A percentile compares a stretch with the other conserved stretches of the same genome.
phyloP scores from a whole-genome alignment of 2,888 invertebrate genomes.

The Drosophila macrospina region DNA sequence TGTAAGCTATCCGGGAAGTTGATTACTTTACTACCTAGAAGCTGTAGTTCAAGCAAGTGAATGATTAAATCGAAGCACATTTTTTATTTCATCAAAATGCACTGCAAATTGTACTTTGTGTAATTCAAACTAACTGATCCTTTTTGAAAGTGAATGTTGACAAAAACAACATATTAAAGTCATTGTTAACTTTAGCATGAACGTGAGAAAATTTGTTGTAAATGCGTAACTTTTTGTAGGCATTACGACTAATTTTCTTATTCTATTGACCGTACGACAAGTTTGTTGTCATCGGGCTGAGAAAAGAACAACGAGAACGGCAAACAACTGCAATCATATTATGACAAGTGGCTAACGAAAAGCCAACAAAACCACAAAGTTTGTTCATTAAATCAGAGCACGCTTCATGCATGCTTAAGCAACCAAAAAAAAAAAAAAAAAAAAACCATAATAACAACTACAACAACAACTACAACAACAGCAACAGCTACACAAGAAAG shows the following conservation, averaged over 20 bases:
- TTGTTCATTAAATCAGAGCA: constrained; percentile 71
- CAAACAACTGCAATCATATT: constrained; percentile 50
- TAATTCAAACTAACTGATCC: no score
- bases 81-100: no score
- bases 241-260: constrained; percentile 3
- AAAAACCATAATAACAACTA: neutral
- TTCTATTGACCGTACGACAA: constrained; percentile 11
- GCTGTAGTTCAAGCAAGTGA: no score
- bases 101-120: no score
- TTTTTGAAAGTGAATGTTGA: neutral
- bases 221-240: constrained; percentile 6
- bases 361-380: constrained; percentile 63
- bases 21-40: no score
- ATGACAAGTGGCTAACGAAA: constrained; percentile 61
- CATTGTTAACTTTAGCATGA: constrained; percentile 4
- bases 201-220: neutral
- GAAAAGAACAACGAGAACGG: constrained; percentile 2
- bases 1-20: no score
- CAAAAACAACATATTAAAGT: constrained; percentile 8
- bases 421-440: no score
- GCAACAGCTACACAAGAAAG: neutral
- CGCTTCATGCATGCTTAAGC: constrained; percentile 73
- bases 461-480: neutral
- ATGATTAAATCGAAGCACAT: no score
- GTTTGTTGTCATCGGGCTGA: constrained; percentile 14